Evolutionary conservation across 2,888 invertebrate genomes (phyloP), one percentile per base, ranked within the genome.

Genomic region (Apeira syringaria): DNA sequence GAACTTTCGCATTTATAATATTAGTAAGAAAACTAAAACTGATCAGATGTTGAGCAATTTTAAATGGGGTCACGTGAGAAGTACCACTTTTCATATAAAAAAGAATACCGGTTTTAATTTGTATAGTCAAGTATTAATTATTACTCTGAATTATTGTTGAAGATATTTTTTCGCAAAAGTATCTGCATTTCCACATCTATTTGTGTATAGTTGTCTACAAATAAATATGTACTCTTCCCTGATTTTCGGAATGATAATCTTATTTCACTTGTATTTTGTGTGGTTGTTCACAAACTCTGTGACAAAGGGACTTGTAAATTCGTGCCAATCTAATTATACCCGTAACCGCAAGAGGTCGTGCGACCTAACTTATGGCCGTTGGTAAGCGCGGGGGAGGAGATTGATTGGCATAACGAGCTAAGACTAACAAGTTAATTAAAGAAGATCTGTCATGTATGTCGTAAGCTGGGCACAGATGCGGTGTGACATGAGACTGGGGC

Each of bases 391-490:
- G 43, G 28, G 25, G 27, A 11, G 35, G 30, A 40, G 31, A 44
- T 42, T 47, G 50, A 61, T 53, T 55, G 55, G 43, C 48, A 42
- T 31, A 28, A 41, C 46, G 44, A 30, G 45, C 55, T 53, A 53
- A 64, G 61, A 60, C 61, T 72, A 69, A 74, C 72, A 73, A 75
- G 72, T 78, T 79, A 79, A 80, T 81, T 78, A 78, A 75, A 70
- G 59, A 52, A 63, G 65, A 70, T 67, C 69, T 64, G 68, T 74
- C 69, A 66, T 60, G 62, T 63, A 58, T 59, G 26, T 11, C 9
- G 30, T 61, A 70, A 69, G 59, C 61, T 60, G 47, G 51, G 50
- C 40, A 42, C 54, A 51, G 50, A 47, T 50, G 43, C 30, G 30
- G 45, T 38, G 31, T 22, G 38, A 34, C 36, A 28, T 9, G 22